Percentiles rank a stretch among this genome's conserved stretches.
These are phyloP conservation scores for Hydrophis major DNA, from an alignment of 2,797 vertebrate genomes.

Conservation along the genomic window DNA sequence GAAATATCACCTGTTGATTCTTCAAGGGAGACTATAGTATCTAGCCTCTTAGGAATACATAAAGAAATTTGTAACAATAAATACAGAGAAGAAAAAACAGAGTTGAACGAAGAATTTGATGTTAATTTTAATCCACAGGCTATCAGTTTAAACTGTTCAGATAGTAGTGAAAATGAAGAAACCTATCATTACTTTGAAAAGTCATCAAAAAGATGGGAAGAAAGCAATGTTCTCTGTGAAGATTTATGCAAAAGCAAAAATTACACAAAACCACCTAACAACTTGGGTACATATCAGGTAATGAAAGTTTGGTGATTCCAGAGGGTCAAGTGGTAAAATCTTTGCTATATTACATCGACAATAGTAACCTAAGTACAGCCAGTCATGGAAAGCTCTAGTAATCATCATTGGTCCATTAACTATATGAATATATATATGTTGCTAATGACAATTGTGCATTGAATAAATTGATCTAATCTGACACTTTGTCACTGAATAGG, in stretches of 20 bases:
- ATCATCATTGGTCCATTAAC: background rate
- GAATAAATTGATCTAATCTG: background rate
- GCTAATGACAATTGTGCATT: background rate
- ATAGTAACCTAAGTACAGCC: background rate
- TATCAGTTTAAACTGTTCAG: conserved; percentile 68
- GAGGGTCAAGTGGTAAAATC: background rate
- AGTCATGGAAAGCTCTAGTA: background rate
- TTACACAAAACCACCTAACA: conserved; percentile 36
- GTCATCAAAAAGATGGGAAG: conserved; percentile 80
- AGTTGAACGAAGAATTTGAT: conserved; percentile 76
- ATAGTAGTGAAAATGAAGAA: conserved; percentile 91
- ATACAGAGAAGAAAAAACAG: conserved; percentile 63
- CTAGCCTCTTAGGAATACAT: conserved; percentile 71
- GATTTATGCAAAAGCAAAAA: conserved; percentile 67
- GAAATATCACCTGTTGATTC: conserved; percentile 83
- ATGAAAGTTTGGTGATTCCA: conserved; percentile 34
- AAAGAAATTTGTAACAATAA: conserved; percentile 65
- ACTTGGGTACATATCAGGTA: conserved; percentile 67
- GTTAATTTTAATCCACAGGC: conserved; percentile 92
- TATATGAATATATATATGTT: background rate
- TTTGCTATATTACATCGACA: background rate
- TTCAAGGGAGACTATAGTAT: conserved; percentile 62
- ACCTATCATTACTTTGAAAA: conserved; percentile 70
- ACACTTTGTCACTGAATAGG: background rate
- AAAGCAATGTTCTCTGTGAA: conserved; percentile 70